Evolutionary conservation across 2,113 vertebrate species (phyloP).

Genomic region (Hystrix brachyura): DNA sequence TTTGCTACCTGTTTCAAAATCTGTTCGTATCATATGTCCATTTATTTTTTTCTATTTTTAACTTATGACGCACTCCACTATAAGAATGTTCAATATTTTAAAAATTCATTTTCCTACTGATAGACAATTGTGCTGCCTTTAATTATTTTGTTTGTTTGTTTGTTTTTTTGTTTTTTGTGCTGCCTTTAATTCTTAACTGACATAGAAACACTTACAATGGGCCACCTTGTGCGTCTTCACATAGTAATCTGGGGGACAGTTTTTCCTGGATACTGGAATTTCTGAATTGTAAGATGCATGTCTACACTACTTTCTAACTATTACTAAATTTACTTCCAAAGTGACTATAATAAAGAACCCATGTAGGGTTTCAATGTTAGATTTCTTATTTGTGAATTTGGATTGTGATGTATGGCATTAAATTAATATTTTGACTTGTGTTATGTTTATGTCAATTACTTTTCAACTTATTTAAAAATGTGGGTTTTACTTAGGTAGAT

Average conservation of each 20-base stretch:
- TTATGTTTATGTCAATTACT: not conserved
- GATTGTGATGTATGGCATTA: not conserved
- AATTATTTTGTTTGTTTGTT: not conserved
- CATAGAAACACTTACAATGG: not conserved
- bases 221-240: not conserved
- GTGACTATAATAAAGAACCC: not conserved
- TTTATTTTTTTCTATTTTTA: not conserved
- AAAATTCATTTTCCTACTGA: not conserved
- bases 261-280: not conserved
- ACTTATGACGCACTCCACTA: not conserved
- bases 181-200: not conserved
- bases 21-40: not conserved
- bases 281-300: not conserved
- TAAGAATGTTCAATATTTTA: not conserved
- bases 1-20: not conserved
- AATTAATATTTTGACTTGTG: not conserved
- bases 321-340: not conserved
- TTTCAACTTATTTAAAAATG: not conserved
- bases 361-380: not conserved
- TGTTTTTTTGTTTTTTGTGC: too few relatives aligned
- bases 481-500: not conserved
- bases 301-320: not conserved
- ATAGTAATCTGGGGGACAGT: not conserved
- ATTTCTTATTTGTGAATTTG: not conserved
- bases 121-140: not conserved